Percentiles rank a stretch among this genome's conserved stretches.
Conservation (phyloP, 2,113 vertebrate genomes). For the Gymnogyps californianus region DNA sequence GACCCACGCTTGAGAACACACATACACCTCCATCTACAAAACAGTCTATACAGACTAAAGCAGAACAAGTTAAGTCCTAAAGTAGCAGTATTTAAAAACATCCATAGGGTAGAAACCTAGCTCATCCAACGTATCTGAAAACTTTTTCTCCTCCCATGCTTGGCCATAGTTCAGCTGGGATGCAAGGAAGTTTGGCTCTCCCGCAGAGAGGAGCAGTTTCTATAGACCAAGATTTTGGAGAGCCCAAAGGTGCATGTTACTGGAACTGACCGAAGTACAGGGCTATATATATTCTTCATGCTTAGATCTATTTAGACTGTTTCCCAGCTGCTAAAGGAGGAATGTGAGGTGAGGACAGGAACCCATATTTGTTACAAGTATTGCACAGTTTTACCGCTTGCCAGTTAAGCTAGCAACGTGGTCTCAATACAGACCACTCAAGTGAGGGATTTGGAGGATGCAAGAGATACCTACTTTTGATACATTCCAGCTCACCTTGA, state of each 20-base stretch:
- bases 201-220: neutral
- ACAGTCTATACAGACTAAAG: constrained; percentile 21
- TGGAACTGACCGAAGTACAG: neutral
- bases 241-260: neutral
- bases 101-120: neutral
- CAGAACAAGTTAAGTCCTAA: constrained; percentile 6
- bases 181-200: neutral
- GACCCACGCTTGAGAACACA: neutral
- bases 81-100: neutral
- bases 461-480: neutral
- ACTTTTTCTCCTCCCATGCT: neutral
- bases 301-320: neutral
- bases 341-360: neutral
- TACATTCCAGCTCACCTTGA: neutral
- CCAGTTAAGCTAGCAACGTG: neutral
- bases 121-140: neutral
- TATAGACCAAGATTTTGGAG: neutral
- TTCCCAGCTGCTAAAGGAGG: neutral
- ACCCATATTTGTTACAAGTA: neutral
- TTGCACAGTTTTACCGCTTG: neutral
- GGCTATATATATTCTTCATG: neutral
- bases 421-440: neutral
- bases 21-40: constrained; percentile 12
- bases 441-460: neutral
- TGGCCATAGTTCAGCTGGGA: neutral